Base-by-base conservation (phyloP, 1,140 invertebrate species). In the Drosophila equinoxialis region DNA sequence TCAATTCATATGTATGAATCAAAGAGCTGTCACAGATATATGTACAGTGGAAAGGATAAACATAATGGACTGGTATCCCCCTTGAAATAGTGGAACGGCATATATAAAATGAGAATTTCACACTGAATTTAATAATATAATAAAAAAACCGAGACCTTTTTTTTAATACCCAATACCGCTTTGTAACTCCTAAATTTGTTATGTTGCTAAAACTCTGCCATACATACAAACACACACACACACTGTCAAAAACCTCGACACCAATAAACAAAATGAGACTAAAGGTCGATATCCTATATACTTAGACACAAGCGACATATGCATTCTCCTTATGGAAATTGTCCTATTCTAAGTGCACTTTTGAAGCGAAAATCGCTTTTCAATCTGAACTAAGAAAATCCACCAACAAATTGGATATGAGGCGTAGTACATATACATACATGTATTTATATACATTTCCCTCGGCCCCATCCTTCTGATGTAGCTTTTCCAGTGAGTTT, bases 1-100 rank as follows among this genome's bases (percentile, higher is more conserved):
- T 74, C 83, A 87, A 86, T 86, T 86, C 83, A 87, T 87, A 79
- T 79, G 83, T 61, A 33, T 67, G 68, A 73, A 76, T 23, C 17
- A 51, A 45, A 14, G n/a, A 17, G 14, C n/a, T 6, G 5, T 1
- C 10, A 51, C 17, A 20, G 17, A 51, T 17, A 51, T 6, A 5
- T 30, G 26, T 6, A 14, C 14, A 37, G 8, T 39, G 37, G 0
- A 39, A 7, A 39, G 37, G 11, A 39, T 39, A 30, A 30, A 30
- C 3, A 37, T 37, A 10, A 37, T 8, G 35, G 7, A 10, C 35
- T 37, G 1, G 6, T 6, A 11, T 39, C 37, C 37, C 8, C 0
- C 37, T 7, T 13, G 1, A 13, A 39, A 39, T 39, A 39, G 37
- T 39, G 13, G 1, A 39, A 13, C 11, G 11, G 3, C 37, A 4